Evolutionary conservation across 2,797 vertebrate species (phyloP).

Genomic region (Girardinus metallicus): DNA sequence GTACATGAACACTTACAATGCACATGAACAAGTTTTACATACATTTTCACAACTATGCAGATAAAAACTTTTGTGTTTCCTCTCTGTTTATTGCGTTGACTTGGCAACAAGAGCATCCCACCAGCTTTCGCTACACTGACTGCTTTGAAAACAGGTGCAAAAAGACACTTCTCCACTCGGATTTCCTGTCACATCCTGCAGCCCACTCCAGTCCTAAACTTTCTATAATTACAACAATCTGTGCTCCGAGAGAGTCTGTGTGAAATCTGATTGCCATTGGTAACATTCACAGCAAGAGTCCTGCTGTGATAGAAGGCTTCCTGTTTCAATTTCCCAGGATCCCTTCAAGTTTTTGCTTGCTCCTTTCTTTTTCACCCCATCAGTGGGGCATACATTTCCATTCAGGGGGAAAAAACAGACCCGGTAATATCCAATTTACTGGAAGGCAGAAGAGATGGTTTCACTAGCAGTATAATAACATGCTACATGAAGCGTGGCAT

Average conservation of each 20-base stretch:
- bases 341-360: slow-evolving; percentile 71
- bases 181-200: slow-evolving; percentile 73
- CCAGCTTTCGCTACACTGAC: slow-evolving; percentile 35
- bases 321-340: slow-evolving; percentile 81
- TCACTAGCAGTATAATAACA: slow-evolving; percentile 84
- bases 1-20: background rate
- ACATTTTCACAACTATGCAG: slow-evolving; percentile 37
- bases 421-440: slow-evolving; percentile 87
- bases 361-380: slow-evolving; percentile 73
- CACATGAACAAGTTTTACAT: slow-evolving; percentile 47
- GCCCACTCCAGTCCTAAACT: slow-evolving; percentile 79
- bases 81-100: slow-evolving; percentile 62
- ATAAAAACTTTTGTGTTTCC: slow-evolving; percentile 46
- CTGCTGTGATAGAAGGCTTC: slow-evolving; percentile 77
- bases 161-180: slow-evolving; percentile 63
- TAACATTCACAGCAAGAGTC: slow-evolving; percentile 75
- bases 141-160: slow-evolving; percentile 72
- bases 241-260: slow-evolving; percentile 75
- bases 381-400: slow-evolving; percentile 81
- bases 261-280: slow-evolving; percentile 82
- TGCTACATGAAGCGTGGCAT: slow-evolving; percentile 82
- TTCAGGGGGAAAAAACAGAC: slow-evolving; percentile 81
- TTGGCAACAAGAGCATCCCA: slow-evolving; percentile 54
- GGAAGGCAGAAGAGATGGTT: slow-evolving; percentile 80
- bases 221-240: slow-evolving; percentile 82